Base-by-base conservation (phyloP, 1,140 invertebrate genomes). In the Leptonema lineaticorne region DNA sequence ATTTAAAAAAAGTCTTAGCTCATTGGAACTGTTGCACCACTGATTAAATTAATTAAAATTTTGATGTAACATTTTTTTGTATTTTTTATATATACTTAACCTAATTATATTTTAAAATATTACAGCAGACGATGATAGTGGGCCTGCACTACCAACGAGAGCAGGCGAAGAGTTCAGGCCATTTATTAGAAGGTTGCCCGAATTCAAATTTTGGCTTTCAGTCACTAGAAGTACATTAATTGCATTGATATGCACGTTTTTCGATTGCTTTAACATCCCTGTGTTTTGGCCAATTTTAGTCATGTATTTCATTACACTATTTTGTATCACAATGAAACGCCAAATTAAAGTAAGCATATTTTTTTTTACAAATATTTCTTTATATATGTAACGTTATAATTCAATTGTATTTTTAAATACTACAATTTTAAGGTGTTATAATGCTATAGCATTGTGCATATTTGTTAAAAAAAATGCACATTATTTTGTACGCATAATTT, bases 211-310 rank as follows among this genome's bases (percentile, higher is more conserved):
- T 83, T 99, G 98, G 98, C 90, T 98, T 75, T 97, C 95, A 73
- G 92, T 97, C 53, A 91, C 93, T 37, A 98, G 96, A 78, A 96
- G 96, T 56, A 97, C 96, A n/a, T 59, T 95, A 1, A 86, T 99
- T 73, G 95, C 91, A 27, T 86, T 96, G 75, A 83, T 91, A 71
- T 98, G 95, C 81, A 99, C 98, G 59, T 94, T 97, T 78, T 98
- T 99, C 80, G 95, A 99, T 76, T 92, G 92, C 73, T 97, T 99
- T 78, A 98, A 99, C 86, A 92, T 99, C 78, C 98, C 98, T 76
- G 98, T 99, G 74, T 99, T 99, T 81, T 99, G 98, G 98, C 98
- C 98, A 50, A 99, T 99, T 73, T 86, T 99, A 76, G 95, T 99
- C 67, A 96, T 99, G 90, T 99, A 99, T 82, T 99, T 99, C 83